A percentile compares a stretch with the other conserved stretches of the same genome.
Conservation (phyloP, 2,888 invertebrate genomes). For the Nymphalis urticae region DNA sequence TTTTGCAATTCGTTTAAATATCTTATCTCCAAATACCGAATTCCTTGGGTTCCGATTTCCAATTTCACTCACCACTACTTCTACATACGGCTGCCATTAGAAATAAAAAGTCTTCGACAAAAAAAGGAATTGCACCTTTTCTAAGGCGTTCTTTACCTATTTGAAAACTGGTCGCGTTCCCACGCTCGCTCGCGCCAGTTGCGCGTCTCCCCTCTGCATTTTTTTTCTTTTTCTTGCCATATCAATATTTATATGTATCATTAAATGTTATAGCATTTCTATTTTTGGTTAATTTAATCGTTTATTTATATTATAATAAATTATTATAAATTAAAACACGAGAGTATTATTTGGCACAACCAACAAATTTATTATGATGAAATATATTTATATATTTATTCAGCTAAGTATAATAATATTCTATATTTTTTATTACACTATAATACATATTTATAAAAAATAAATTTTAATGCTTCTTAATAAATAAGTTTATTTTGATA, state of each 20-base stretch:
- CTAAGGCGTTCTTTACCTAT: constrained; percentile 74
- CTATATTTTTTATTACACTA: too few species aligned
- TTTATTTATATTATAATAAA: constrained; percentile 6
- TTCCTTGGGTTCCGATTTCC: constrained; percentile 62
- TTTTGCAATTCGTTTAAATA: constrained; percentile 25
- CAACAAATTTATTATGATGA: not conserved
- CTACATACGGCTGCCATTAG: constrained; percentile 59
- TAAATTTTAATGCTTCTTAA: not conserved
- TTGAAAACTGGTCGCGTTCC: constrained; percentile 78
- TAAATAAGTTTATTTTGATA: constrained; percentile 51
- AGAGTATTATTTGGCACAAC: not conserved
- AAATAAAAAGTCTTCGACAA: constrained; percentile 63
- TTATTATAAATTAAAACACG: not conserved
- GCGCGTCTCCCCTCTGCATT: constrained; percentile 70
- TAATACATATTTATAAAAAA: not conserved
- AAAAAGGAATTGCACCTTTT: constrained; percentile 79
- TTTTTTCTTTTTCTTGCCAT: constrained; percentile 63
- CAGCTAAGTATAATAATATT: not conserved
- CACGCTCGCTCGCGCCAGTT: constrained; percentile 81
- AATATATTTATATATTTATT: not conserved
- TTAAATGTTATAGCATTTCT: constrained; percentile 33
- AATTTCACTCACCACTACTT: constrained; percentile 36
- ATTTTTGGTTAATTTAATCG: constrained; percentile 26
- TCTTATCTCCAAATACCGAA: constrained; percentile 44
- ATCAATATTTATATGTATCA: constrained; percentile 47